Evolutionary conservation across 2,888 invertebrate genomes (phyloP).

Genomic region (Pollenia angustigena): DNA sequence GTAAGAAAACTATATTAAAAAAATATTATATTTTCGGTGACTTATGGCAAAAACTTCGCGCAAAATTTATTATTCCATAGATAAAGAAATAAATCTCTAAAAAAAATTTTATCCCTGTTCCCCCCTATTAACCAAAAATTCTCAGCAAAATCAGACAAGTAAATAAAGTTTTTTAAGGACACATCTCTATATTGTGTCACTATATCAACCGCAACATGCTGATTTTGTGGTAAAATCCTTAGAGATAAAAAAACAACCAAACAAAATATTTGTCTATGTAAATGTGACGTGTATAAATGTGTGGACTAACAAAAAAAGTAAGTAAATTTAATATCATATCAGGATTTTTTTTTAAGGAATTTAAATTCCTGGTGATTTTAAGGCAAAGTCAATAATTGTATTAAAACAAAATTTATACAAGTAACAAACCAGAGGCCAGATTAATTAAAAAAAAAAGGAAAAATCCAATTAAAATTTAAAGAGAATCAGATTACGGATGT

Average conservation of each 20-base stretch:
- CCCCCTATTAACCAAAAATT: neutral
- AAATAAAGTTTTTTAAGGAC: conserved; percentile 6
- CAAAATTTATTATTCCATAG: too few relatives aligned
- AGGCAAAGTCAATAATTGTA: neutral
- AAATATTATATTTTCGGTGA: too few relatives aligned
- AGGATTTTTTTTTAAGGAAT: neutral
- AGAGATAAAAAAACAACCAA: neutral
- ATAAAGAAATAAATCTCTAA: too few relatives aligned
- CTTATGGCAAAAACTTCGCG: too few relatives aligned
- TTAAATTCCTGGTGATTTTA: conserved; percentile 4
- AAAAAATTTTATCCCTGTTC: neutral
- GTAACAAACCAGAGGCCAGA: neutral
- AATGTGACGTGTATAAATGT: neutral
- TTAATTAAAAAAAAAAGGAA: neutral
- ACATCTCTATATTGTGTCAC: conserved; percentile 14
- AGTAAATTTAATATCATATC: conserved; percentile 14
- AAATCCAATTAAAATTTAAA: too few relatives aligned
- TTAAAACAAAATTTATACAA: neutral
- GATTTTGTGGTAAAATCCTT: conserved; percentile 21
- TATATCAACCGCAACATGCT: conserved; percentile 21
- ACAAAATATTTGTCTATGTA: neutral
- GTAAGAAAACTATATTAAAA: too few relatives aligned
- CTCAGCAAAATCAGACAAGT: neutral
- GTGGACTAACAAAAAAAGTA: neutral
- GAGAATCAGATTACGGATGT: too few relatives aligned